Conservation (phyloP, 2,797 vertebrate species). For the Oreochromis grahami region DNA sequence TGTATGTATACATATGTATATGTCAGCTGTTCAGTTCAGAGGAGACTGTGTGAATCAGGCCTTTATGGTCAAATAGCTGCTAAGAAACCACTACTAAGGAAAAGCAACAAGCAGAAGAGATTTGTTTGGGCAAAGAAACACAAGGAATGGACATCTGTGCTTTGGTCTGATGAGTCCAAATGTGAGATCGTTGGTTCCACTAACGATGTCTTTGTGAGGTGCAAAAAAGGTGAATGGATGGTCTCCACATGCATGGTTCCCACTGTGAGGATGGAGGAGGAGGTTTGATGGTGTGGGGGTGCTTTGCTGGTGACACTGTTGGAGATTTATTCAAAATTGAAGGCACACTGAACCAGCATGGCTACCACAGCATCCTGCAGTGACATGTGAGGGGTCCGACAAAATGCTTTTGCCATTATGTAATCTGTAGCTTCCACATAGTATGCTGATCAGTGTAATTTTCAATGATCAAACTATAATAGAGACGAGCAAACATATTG, state of each 20-base stretch:
- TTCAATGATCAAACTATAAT: too few species aligned
- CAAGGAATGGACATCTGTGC: background rate
- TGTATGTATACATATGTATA: background rate
- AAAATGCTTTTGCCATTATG: too few species aligned
- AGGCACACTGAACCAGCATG: background rate
- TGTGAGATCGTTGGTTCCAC: background rate
- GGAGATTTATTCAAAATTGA: background rate
- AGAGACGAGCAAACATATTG: too few species aligned
- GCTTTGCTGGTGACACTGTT: background rate
- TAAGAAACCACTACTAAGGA: background rate
- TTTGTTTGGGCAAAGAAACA: background rate
- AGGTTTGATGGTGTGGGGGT: too few species aligned
- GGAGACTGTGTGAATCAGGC: background rate
- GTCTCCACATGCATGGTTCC: background rate
- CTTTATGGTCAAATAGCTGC: background rate
- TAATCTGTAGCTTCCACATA: too few species aligned
- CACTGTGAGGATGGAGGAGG: background rate
- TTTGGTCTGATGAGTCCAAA: background rate
- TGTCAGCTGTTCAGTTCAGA: background rate
- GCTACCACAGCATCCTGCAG: background rate
- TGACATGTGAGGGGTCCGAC: too few species aligned
- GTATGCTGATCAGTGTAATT: too few species aligned
- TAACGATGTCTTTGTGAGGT: background rate
- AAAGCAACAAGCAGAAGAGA: background rate
- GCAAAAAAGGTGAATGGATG: background rate